Base-by-base conservation (phyloP, 1,140 invertebrate species). In the Pseudomyrmex concolor region DNA sequence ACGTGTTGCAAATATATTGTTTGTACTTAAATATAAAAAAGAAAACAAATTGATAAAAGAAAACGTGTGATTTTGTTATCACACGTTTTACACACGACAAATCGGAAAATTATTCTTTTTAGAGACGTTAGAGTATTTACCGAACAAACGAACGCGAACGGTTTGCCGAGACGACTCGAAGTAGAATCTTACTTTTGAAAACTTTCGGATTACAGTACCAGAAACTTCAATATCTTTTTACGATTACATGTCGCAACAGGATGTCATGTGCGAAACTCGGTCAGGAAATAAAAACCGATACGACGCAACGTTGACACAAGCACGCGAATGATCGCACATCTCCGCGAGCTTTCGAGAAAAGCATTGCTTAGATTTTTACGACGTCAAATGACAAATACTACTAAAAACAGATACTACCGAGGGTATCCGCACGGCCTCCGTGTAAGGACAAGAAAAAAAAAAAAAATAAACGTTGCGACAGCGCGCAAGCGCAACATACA, bases 161-260 rank as follows among this genome's bases (percentile, higher is more conserved):
- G 1, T 70, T 48, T 43, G 17, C 51, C 13, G 54, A 59, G 4
- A 59, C 45, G 43, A 13, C n/a, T 48, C 48, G 22, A 80, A 60
- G 76, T 17, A 59, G 76, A 80, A 60, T 80, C 68, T 80, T 70
- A 80, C 22, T 80, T 80, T 12, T 59, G 10, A 8, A 70, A 80
- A 80, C 64, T 80, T 80, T 80, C 55, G 76, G 76, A 71, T 80
- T 71, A 80, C 76, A 19, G 54, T 71, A 80, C 55, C 76, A 70
- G 76, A 80, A 78, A 80, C 76, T 80, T 80, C 76, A 70, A 71
- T 71, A 80, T 70, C 76, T 66, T 71, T 71, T 80, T 80, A 80
- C 76, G 76, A 80, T 80, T 80, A 80, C 76, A 80, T 50, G 76
- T 80, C 66, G 76, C 76, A 80, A 71, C 66, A 71, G 66, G 45